A percentile compares a stretch with the other conserved stretches of the same genome.
Conservation (phyloP, 2,797 vertebrate genomes). For the Cuniculus paca region DNA sequence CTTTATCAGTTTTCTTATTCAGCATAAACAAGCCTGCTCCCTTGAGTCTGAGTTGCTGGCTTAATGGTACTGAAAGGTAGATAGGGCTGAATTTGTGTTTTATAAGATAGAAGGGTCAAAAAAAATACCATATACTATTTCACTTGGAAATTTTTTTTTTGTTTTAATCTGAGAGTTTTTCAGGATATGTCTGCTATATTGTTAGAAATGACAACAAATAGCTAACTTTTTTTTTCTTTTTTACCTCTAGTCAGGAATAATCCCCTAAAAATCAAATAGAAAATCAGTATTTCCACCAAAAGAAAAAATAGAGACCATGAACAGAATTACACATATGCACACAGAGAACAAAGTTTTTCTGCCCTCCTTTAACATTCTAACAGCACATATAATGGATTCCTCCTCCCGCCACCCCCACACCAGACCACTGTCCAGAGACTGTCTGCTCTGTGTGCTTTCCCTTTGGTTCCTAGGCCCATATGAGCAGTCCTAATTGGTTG, state of each 20-base stretch:
- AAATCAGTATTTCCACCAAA: not conserved
- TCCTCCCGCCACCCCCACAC: not conserved
- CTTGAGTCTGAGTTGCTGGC: not conserved
- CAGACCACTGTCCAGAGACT: not conserved
- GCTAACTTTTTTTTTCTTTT: not conserved
- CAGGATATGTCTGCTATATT: not conserved
- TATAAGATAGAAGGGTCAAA: not conserved
- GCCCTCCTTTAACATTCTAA: not conserved
- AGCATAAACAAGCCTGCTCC: not conserved
- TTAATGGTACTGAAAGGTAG: not conserved
- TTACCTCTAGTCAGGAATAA: not conserved
- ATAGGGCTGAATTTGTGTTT: not conserved
- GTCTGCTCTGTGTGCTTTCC: not conserved
- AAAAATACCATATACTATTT: not conserved
- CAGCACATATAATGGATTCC: not conserved
- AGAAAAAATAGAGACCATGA: not conserved
- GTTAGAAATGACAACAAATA: not conserved
- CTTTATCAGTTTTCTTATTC: not conserved
- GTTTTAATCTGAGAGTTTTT: not conserved
- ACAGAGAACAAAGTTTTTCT: not conserved
- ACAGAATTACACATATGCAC: not conserved
- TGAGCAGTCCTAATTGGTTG: too few species aligned
- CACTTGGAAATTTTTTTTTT: conserved; percentile 10
- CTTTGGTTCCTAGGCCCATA: too few species aligned
- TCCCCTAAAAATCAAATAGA: not conserved